Evolutionary conservation across 2,113 vertebrate species (phyloP), one percentile per base, ranked within the genome.

Genomic region (Helogale parvula): DNA sequence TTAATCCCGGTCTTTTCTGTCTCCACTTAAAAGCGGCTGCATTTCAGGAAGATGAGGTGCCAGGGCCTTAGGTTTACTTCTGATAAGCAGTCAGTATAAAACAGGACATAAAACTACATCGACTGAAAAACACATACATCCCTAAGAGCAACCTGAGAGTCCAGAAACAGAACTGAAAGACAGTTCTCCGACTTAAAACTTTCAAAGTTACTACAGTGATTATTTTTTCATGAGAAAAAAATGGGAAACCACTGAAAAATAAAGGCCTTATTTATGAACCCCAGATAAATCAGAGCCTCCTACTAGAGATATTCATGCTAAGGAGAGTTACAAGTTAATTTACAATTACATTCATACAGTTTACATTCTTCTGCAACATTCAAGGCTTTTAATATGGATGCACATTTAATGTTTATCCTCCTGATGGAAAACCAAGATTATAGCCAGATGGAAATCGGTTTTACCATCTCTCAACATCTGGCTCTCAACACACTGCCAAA

Each of bases 381-480:
- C 38, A 76, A 93, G 60, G 72, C 65, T 92, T 93, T 79, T 93
- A 92, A 90, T 72, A 82, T 47, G 63, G 86, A 90, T 82, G 52
- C 65, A 88, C 81, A 69, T 88, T 98, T 57, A 41, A 93, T 76
- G 95, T 97, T 97, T 97, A 97, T 92, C n/a, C 1, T 81, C 21
- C 85, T 82, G 25, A 77, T 96, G 71, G 80, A 97, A 98, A 98
- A 97, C 97, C 91, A 93, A 54, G 91, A 93, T 47, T 69, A 89
- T 4, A 38, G 63, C 83, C 97, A 97, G 87, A 95, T 94, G 94
- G 95, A 91, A 97, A 82, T 88, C 95, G 94, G 89, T 33, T 90
- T 97, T 85, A 90, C 87, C 79, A 90, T 90, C 74, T 96, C 87
- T 71, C 94, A 96, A 96, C 96, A 97, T 97, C 94, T 97, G 97